phyloP scores from a whole-genome alignment of 1,140 invertebrate species.

The Aleiodes sp. region DNA sequence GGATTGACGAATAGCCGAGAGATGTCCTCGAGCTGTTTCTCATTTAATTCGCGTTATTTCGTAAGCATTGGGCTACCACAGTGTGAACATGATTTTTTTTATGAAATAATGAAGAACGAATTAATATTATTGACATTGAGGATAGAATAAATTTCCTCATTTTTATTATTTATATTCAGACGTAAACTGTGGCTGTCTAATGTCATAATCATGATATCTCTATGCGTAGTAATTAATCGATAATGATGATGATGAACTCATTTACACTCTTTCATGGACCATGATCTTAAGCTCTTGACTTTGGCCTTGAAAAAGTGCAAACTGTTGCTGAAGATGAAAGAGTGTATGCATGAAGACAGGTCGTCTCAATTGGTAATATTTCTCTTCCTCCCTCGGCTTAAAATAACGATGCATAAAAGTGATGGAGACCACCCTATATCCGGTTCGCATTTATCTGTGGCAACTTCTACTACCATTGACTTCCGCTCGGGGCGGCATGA shows the following conservation, averaged over 20 bases:
- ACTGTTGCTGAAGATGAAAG: constrained; percentile 8
- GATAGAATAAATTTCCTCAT: no score
- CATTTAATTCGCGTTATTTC: neutral
- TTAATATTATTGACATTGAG: no score
- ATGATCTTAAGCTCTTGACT: constrained; percentile 8
- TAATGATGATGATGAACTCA: constrained; percentile 13
- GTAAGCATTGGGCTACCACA: neutral
- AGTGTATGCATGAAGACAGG: constrained; percentile 13
- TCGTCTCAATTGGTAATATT: constrained; percentile 31
- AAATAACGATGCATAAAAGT: neutral
- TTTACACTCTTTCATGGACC: constrained; percentile 3
- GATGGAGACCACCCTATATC: constrained; percentile 15
- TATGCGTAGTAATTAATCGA: constrained; percentile 41
- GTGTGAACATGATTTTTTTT: no score
- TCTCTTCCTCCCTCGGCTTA: neutral
- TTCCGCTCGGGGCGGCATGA: neutral
- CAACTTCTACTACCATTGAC: neutral
- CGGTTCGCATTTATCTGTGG: neutral
- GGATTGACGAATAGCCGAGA: constrained; percentile 4
- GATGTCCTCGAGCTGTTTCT: neutral
- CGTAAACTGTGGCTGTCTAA: no score
- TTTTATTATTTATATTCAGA: no score
- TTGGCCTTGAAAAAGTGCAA: constrained; percentile 1
- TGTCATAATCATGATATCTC: no score
- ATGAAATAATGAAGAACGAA: no score